Base-by-base conservation (phyloP, 64 coral and sea anemone species). In the Pocillopora verrucosa region DNA sequence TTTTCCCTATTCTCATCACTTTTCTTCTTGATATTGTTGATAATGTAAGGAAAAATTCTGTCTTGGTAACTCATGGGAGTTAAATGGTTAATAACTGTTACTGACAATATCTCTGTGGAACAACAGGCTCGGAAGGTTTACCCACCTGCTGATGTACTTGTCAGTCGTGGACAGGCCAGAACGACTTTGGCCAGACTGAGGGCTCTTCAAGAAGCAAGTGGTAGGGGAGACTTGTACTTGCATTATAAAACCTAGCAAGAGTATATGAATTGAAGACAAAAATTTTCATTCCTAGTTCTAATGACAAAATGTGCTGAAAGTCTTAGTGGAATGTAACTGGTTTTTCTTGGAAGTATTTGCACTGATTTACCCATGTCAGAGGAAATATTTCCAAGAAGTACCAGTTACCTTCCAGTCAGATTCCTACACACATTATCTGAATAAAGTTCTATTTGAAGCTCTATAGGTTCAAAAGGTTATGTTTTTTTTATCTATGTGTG, bases 201-300 rank as follows among this genome's bases (percentile, higher is more conserved):
- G 86, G 97, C 93, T n/a, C 75, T 99, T 56, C 97, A 99, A 56
- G 97, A 99, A 74, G 93, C 91, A 57, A 76, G 88, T 91, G 97
- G 97, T 99, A 84, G 78, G 92, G 25, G 60, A 0, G 5, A 36
- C 36, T 64, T 64, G 12, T 65, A 1, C 0, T 25, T 38, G 14
- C 80, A 24, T 69, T 5, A 13, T 69, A 24, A 69, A 69, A 69
- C 16, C 4, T 19, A 69, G 4, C 24, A 69, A 19, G 65, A 11
- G 65, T 69, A 51, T 24, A 4, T 69, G 65, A 69, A 16, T 69
- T 69, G 4, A 16, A 9, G 16, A 69, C 16, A 69, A 69, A 69
- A 30, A 24, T 69, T 3, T 24, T 69, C 5, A 5, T 69, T 69
- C 16, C 65, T 3, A 69, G 65, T 69, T 5, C 65, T 5, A 16